A percentile compares a stretch with the other conserved stretches of the same genome.
phyloP scores from a whole-genome alignment of 2,797 vertebrate species.

The Naso thynnoides region DNA sequence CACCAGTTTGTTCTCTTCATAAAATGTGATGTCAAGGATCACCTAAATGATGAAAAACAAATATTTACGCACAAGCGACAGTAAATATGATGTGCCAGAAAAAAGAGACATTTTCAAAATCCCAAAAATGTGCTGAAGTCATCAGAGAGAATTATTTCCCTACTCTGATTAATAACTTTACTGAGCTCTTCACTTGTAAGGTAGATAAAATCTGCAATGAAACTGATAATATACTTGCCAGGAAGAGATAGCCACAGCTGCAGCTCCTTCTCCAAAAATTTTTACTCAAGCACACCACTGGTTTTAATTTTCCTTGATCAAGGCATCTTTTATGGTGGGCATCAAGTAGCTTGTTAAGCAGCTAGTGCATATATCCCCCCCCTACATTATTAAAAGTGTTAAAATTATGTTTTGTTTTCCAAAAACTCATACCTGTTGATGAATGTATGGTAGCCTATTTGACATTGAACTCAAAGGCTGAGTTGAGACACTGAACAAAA shows the following conservation, averaged over 20 bases:
- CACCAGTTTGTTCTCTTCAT: slow-evolving; percentile 96
- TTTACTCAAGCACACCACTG: neutral
- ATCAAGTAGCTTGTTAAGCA: neutral
- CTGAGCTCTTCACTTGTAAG: neutral
- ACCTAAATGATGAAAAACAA: slow-evolving; percentile 82
- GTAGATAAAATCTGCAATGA: neutral
- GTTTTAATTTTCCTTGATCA: neutral
- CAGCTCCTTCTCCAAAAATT: neutral
- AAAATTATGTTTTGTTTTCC: too few species aligned
- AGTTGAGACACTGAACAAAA: neutral
- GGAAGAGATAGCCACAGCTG: neutral
- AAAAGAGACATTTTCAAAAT: neutral
- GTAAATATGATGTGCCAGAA: neutral
- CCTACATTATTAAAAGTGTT: neutral
- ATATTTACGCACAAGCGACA: slow-evolving; percentile 3
- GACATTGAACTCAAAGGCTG: neutral
- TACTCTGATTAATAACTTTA: neutral
- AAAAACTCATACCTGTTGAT: neutral
- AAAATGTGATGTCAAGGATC: slow-evolving; percentile 95
- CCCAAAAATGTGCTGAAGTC: neutral
- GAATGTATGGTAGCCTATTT: neutral
- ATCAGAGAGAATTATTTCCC: neutral
- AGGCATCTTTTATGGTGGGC: neutral
- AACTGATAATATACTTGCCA: neutral
- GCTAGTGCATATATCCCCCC: neutral